A percentile compares a stretch with the other conserved stretches of the same genome.
phyloP scores from a whole-genome alignment of 1,140 invertebrate genomes.

The Orchestia grillus region DNA sequence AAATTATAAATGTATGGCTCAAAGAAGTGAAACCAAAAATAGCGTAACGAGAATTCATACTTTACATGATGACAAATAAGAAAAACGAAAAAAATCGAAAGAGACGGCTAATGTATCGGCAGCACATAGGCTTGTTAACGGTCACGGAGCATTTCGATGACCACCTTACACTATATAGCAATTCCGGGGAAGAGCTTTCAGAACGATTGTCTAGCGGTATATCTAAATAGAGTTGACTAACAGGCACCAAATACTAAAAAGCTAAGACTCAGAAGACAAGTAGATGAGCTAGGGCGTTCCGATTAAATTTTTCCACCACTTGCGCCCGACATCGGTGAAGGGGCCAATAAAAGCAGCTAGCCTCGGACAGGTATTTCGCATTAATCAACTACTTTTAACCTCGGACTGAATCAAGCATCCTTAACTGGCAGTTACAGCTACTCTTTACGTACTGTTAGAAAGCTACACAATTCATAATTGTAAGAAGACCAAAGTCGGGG shows the following conservation, averaged over 20 bases:
- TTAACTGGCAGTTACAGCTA: not conserved
- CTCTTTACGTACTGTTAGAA: not conserved
- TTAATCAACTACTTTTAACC: not conserved
- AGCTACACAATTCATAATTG: not conserved
- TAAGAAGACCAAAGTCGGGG: not conserved
- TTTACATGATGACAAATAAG: not conserved
- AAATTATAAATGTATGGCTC: not conserved
- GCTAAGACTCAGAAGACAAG: not conserved
- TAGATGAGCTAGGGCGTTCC: not conserved
- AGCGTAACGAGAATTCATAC: not conserved
- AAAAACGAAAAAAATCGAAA: not conserved
- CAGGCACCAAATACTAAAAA: conserved; percentile 24
- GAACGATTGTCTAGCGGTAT: not conserved
- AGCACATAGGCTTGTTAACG: not conserved
- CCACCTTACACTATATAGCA: not conserved
- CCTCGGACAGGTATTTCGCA: not conserved
- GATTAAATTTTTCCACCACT: not conserved
- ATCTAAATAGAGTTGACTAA: conserved; percentile 17
- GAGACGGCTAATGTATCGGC: not conserved
- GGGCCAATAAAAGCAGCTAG: not conserved
- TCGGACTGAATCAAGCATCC: not conserved
- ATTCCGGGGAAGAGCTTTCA: not conserved
- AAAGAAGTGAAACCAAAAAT: not conserved
- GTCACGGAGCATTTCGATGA: not conserved
- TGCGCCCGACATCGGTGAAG: not conserved